A percentile compares a stretch with the other conserved stretches of the same genome.
These are phyloP conservation scores for Eclectus roratus DNA, from an alignment of 2,113 vertebrate genomes.

Conservation along the genomic window DNA sequence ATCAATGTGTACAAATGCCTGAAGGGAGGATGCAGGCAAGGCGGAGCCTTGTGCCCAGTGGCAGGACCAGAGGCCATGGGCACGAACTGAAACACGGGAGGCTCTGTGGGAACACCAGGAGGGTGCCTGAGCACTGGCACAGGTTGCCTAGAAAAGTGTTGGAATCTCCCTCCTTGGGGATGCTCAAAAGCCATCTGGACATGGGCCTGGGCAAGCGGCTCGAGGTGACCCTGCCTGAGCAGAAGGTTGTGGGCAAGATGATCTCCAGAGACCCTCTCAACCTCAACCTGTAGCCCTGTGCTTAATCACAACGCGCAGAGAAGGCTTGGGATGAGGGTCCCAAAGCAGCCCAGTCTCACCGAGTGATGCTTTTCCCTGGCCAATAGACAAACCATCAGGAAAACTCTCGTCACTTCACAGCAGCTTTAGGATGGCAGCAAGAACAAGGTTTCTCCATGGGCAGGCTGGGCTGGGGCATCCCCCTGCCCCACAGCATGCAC, in stretches of 20 bases:
- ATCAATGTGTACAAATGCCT: not conserved
- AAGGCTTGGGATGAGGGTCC: not conserved
- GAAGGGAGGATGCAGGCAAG: not conserved
- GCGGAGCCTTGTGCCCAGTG: not conserved
- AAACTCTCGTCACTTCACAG: not conserved
- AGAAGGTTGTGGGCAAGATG: not conserved
- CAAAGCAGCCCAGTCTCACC: rapidly evolving
- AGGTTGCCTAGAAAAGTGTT: not conserved
- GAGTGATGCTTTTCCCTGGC: not conserved
- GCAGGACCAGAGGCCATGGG: not conserved
- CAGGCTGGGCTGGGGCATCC: not conserved
- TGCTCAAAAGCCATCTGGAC: not conserved
- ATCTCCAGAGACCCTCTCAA: not conserved
- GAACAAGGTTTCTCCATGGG: not conserved
- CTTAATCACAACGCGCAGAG: not conserved
- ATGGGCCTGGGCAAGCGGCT: not conserved
- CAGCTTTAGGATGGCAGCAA: not conserved
- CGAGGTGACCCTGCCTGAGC: not conserved
- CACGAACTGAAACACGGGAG: not conserved
- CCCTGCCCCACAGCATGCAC: not conserved
- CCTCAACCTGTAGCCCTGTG: not conserved
- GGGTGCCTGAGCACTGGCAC: not conserved
- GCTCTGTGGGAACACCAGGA: not conserved
- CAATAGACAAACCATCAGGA: not conserved
- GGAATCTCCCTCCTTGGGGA: not conserved